phyloP scores from a whole-genome alignment of 2,888 invertebrate species.

The Willowsia nigromaculata region DNA sequence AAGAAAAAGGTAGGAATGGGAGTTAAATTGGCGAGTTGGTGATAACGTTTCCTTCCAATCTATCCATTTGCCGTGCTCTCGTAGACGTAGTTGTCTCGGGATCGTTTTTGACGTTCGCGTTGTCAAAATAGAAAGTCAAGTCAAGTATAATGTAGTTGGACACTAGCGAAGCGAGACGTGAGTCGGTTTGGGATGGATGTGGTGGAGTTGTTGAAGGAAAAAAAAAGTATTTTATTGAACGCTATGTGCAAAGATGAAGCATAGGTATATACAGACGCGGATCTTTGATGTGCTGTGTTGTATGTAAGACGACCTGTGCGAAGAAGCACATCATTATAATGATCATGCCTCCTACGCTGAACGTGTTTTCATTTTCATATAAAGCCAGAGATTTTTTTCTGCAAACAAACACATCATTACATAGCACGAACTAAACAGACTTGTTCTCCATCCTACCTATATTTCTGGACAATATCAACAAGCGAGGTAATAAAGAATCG shows the following conservation, averaged over 20 bases:
- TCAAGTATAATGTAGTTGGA: conserved; percentile 30
- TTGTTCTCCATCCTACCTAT: not conserved
- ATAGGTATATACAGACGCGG: not conserved
- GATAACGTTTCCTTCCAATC: conserved; percentile 11
- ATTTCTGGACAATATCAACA: conserved; percentile 43
- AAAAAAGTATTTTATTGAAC: not conserved
- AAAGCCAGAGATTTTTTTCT: not conserved
- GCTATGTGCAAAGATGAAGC: not conserved
- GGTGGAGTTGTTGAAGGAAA: not conserved
- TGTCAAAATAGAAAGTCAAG: conserved; percentile 51
- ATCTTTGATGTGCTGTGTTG: not conserved
- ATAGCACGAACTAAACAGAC: not conserved
- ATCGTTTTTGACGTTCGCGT: conserved; percentile 49
- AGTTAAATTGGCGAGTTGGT: not conserved
- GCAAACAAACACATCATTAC: not conserved
- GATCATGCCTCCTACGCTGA: conserved; percentile 28
- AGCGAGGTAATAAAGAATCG: conserved; percentile 51
- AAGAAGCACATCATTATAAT: not conserved
- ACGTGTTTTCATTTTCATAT: conserved; percentile 16
- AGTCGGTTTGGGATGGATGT: not conserved
- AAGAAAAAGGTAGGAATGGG: not conserved
- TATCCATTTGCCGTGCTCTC: not conserved
- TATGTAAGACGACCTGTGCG: not conserved
- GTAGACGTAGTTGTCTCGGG: conserved; percentile 15
- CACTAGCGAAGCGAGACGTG: conserved; percentile 43